A percentile compares a stretch with the other conserved stretches of the same genome.
Evolutionary conservation across 2,113 vertebrate species (phyloP).

Genomic region (Eubucco bourcierii): DNA sequence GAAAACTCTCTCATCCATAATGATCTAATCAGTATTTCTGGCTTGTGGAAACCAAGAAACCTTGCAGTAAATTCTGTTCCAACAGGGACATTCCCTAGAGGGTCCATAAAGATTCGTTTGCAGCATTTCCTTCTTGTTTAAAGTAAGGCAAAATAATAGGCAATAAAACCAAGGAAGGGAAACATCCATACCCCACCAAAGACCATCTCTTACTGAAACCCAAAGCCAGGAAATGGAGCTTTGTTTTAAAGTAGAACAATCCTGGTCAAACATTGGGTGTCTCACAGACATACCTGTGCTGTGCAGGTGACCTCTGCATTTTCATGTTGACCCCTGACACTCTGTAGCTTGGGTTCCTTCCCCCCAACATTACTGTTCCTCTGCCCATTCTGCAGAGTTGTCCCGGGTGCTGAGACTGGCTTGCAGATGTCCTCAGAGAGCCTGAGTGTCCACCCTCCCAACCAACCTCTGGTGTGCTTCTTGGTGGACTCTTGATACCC

Average conservation of each 20-base stretch:
- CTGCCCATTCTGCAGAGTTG: not conserved
- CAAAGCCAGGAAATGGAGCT: not conserved
- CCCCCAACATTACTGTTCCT: not conserved
- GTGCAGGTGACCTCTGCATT: not conserved
- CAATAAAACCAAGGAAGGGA: not conserved
- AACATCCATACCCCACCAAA: not conserved
- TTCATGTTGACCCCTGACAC: not conserved
- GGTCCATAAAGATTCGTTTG: not conserved
- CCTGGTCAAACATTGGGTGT: not conserved
- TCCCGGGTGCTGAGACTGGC: not conserved
- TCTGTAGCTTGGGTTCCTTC: not conserved
- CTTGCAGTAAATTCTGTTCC: conserved; percentile 6
- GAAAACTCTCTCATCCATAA: conserved; percentile 13
- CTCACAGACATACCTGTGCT: not conserved
- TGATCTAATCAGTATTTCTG: conserved; percentile 9
- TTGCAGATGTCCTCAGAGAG: not conserved
- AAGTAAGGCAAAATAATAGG: not conserved
- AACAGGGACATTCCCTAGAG: not conserved
- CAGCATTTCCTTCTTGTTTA: not conserved
- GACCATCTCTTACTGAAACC: not conserved
- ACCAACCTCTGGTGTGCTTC: not conserved
- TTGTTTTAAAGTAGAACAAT: not conserved
- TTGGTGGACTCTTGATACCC: not conserved
- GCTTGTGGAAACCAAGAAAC: not conserved
- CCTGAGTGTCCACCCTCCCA: not conserved